Evolutionary conservation across 2,113 vertebrate species (phyloP).

Genomic region (Helogale parvula): DNA sequence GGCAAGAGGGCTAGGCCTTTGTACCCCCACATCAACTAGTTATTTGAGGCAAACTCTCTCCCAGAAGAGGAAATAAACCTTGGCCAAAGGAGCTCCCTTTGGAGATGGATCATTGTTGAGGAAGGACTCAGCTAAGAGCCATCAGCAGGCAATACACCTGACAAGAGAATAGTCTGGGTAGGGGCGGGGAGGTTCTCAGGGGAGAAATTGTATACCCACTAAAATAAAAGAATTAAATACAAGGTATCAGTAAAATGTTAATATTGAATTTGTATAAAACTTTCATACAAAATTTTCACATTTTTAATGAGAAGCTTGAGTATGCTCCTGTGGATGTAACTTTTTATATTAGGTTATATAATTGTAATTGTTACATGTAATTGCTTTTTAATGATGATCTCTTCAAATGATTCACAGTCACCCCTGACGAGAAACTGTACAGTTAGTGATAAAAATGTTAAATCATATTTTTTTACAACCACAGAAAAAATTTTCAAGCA

Average conservation of each 20-base stretch:
- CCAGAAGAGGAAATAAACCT: background rate
- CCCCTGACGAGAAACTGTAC: background rate
- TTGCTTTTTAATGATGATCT: constrained; percentile 24
- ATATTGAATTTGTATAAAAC: background rate
- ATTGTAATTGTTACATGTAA: background rate
- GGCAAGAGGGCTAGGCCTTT: background rate
- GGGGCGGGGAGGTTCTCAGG: fast-evolving
- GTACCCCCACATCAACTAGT: background rate
- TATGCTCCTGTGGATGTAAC: background rate
- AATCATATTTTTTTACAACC: background rate
- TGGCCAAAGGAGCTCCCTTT: background rate
- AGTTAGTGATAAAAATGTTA: background rate
- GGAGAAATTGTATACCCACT: background rate
- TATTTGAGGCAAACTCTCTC: background rate
- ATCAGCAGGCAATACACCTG: background rate
- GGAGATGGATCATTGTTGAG: background rate
- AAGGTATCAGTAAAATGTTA: background rate
- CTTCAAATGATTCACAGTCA: background rate
- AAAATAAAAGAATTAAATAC: background rate
- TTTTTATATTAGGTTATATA: background rate
- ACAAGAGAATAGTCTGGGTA: background rate
- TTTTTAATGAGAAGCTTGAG: background rate
- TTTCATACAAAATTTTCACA: background rate
- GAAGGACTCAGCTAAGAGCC: background rate
- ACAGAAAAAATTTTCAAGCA: background rate